These are phyloP conservation scores for Xanthostigma xanthostigma DNA, from an alignment of 2,888 invertebrate genomes.

Conservation along the genomic window DNA sequence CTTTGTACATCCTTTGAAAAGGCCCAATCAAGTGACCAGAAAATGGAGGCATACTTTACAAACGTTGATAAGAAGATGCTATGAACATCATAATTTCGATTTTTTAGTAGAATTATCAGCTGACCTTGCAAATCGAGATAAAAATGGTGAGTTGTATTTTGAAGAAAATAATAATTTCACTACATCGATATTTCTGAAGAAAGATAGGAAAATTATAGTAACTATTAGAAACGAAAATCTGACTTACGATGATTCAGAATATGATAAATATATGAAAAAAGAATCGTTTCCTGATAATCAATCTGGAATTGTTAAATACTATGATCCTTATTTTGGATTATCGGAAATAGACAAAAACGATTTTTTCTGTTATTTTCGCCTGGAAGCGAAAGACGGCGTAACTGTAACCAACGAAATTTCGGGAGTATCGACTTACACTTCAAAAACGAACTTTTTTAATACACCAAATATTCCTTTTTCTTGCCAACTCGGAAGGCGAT, in stretches of 20 bases:
- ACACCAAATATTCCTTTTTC: slow-evolving; percentile 20
- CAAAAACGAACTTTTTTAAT: slow-evolving; percentile 10
- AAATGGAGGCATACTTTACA: slow-evolving; percentile 13
- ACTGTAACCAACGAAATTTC: background rate
- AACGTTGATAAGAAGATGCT: slow-evolving; percentile 7
- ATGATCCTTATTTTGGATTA: too few species aligned
- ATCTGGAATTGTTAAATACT: too few species aligned
- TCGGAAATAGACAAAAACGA: slow-evolving; percentile 10
- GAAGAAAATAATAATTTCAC: background rate
- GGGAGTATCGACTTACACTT: slow-evolving; percentile 5
- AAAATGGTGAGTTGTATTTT: background rate
- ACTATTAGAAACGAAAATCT: slow-evolving; percentile 2
- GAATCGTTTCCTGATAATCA: too few species aligned
- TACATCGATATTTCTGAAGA: slow-evolving; percentile 1
- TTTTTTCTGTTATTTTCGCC: slow-evolving; percentile 15
- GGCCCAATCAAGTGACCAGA: slow-evolving; percentile 1
- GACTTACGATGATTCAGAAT: background rate
- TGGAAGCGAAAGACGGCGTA: slow-evolving; percentile 5
- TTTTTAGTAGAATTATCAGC: slow-evolving; percentile 1
- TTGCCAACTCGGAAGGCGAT: slow-evolving; percentile 19
- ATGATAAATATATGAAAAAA: too few species aligned
- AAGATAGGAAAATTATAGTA: background rate
- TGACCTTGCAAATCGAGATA: background rate
- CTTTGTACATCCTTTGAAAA: slow-evolving; percentile 9
- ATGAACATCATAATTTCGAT: slow-evolving; percentile 2